Evolutionary conservation across 2,113 vertebrate genomes (phyloP), one percentile per base, ranked within the genome.

Genomic region (Hippocampus guttulatus): DNA sequence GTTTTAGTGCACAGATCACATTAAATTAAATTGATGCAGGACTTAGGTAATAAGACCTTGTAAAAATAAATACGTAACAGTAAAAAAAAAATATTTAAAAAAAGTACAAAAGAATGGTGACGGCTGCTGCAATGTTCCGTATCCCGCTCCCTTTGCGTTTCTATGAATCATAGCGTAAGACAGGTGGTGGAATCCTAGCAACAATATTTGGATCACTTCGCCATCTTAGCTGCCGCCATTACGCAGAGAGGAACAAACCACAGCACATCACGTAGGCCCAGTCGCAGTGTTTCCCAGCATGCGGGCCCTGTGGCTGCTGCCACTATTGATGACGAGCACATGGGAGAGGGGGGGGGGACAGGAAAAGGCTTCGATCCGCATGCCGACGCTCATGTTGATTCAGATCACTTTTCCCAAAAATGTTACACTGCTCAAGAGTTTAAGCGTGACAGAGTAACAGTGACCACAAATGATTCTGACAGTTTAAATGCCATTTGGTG

Each of bases 181-280:
- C 79, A 85, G 78, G 74, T 73, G 79, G 76, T 81, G 79, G 75
- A 83, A 86, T 85, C 86, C 78, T 82, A 87, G 77, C 85, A 87
- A 85, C 80, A 76, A 86, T 81, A 77, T 82, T 85, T 73, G 67
- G 74, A 87, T 77, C 72, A 20, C 80, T 80, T 85, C 69, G 74
- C 81, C 81, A 84, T 87, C 75, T 87, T 88, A 84, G 73, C 84
- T 85, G 79, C 78, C 70, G 68, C 71, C 74, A 82, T 79, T 75
- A 73, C n/a, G 71, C 70, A 75, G 70, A 40, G 64, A 71, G 54
- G 67, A 83, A 77, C 75, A 84, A 78, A 80, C 71, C 58, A 23
- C 68, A 73, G 69, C 58, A 71, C 25, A 60, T 52, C 69, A 45
- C 51, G 69, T 68, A 71, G 49, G n/a, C 52, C 65, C 70, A 69